These are phyloP conservation scores for Sardina pilchardus DNA, from an alignment of 2,113 vertebrate genomes.

Conservation along the genomic window DNA sequence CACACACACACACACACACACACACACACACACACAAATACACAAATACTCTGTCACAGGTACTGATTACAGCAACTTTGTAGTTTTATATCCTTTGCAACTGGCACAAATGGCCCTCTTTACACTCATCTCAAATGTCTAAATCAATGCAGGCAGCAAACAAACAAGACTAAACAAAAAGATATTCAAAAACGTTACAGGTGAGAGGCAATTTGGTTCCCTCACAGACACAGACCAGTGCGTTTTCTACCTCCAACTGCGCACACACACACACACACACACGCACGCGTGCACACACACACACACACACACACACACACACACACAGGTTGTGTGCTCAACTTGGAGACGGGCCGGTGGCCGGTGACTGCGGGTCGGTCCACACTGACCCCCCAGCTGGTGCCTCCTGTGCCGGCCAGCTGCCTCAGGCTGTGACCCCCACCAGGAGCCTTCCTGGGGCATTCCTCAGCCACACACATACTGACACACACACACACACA, in stretches of 20 bases:
- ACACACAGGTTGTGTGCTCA: neutral
- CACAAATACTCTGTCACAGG: neutral
- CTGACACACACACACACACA: neutral
- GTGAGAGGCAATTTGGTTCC: neutral
- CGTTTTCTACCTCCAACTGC: neutral
- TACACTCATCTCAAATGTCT: neutral
- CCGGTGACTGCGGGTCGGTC: neutral
- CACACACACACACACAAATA: constrained; percentile 8
- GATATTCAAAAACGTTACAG: no score
- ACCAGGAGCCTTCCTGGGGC: neutral
- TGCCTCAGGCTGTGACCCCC: neutral
- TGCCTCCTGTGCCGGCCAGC: neutral
- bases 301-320: neutral
- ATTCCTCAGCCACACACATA: neutral
- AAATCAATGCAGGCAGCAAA: neutral
- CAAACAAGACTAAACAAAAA: no score
- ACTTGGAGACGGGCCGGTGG: neutral
- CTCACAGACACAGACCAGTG: neutral
- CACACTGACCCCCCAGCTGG: neutral
- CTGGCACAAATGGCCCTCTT: no score
- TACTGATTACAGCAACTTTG: no score
- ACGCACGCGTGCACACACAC: neutral
- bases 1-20: neutral
- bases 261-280: neutral
- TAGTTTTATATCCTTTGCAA: no score